Evolutionary conservation across 1,140 invertebrate species (phyloP).

Genomic region (Atta cephalotes): DNA sequence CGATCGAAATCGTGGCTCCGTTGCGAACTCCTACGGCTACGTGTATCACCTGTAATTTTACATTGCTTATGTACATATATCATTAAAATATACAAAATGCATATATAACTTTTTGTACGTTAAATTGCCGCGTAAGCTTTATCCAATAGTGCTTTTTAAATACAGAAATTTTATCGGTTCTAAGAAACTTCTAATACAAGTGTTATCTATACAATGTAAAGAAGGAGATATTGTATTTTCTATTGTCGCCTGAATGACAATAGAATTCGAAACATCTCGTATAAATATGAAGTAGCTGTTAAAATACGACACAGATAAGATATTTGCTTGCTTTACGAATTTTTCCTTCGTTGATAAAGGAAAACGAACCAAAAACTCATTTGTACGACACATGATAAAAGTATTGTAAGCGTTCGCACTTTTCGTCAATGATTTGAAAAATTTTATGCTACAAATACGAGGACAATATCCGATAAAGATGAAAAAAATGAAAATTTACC

Average conservation of each 20-base stretch:
- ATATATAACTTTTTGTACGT: not conserved
- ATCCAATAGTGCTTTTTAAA: not conserved
- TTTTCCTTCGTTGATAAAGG: not conserved
- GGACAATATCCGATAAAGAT: not conserved
- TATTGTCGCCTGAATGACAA: not conserved
- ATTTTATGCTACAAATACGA: not conserved
- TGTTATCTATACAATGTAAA: constrained; percentile 8
- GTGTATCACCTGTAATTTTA: not conserved
- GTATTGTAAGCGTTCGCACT: not conserved
- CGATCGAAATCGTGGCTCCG: not conserved
- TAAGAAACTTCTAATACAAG: not conserved
- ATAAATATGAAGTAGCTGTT: not conserved
- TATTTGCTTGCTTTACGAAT: not conserved
- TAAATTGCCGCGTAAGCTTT: not conserved
- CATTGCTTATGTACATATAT: not conserved
- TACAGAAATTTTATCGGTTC: constrained; percentile 21
- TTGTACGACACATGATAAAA: not conserved
- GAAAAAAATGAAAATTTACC: not conserved
- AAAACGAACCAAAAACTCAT: not conserved
- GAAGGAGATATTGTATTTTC: not conserved
- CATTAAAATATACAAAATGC: not conserved
- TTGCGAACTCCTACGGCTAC: not conserved
- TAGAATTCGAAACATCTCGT: not conserved
- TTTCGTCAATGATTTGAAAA: not conserved
- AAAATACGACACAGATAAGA: not conserved